Base-by-base conservation (phyloP, 2,113 vertebrate species). In the Ceyx margarethae region DNA sequence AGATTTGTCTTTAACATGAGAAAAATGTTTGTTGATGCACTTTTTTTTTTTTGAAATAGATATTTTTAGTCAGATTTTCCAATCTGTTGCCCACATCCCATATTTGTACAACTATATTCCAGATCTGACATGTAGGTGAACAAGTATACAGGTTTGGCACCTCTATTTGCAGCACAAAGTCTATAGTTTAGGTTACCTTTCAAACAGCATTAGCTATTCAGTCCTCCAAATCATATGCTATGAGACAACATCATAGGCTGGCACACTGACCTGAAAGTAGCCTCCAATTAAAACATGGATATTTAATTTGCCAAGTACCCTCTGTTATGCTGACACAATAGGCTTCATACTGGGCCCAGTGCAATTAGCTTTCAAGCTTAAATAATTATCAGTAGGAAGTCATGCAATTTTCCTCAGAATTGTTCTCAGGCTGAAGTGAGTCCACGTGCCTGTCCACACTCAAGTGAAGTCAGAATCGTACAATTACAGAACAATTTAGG, bases 211-310 rank as follows among this genome's bases (percentile, higher is more conserved):
- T 56, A 60, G 11, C 25, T 75, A 43, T 46, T 75, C n/a, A 60
- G 0, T 29, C 31, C 28, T 72, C 17, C 43, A 51, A 33, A 50
- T 1, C 74, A 67, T 0, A 0, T 33, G 15, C 35, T 78, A 12
- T 43, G 33, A 89, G 33, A 78, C 61, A 78, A 78, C 10, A 3
- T 72, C 12, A 15, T 14, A 31, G 5, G 46, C n/a, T 75, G 51
- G 33, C 48, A 89, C 19, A 64, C 69, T 3, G 14, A 3, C 10
- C 53, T 71, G 25, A 56, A 75, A 84, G 31, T 15, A 75, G 7
- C 57, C 18, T 42, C 26, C 18, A 57, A 58, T 75, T 81, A 71
- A 74, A 85, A 78, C 21, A 29, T 7, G 14, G 15, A 81, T 69
- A 83, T 45, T 31, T 56, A 33, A 66, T 76, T 65, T 71, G 9